phyloP scores from a whole-genome alignment of 2,888 invertebrate genomes.

The Silvanus unidentatus region DNA sequence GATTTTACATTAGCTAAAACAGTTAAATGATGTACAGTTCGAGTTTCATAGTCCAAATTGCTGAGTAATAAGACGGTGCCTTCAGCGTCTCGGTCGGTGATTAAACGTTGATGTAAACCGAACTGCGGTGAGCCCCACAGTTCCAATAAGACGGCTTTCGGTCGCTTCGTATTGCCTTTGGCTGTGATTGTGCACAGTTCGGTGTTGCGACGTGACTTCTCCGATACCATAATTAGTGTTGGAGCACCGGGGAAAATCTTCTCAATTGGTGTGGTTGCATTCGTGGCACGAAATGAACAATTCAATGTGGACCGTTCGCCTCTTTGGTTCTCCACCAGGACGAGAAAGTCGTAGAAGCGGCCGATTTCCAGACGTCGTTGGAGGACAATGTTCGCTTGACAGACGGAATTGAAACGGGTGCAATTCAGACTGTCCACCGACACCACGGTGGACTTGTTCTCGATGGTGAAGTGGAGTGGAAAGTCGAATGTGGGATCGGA shows the following conservation, averaged over 20 bases:
- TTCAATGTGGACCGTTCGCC: slow-evolving; percentile 49
- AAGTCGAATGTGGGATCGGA: slow-evolving; percentile 84
- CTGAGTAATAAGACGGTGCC: slow-evolving; percentile 73
- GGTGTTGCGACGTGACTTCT: slow-evolving; percentile 55
- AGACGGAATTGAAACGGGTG: slow-evolving; percentile 79
- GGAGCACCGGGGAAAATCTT: slow-evolving; percentile 74
- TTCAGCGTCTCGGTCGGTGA: slow-evolving; percentile 70
- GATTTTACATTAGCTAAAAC: slow-evolving; percentile 74
- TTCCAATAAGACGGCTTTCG: slow-evolving; percentile 76
- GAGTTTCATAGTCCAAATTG: slow-evolving; percentile 80
- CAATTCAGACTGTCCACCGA: slow-evolving; percentile 77
- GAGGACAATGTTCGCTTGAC: slow-evolving; percentile 81
- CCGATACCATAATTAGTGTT: slow-evolving; percentile 41
- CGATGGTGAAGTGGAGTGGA: slow-evolving; percentile 74
- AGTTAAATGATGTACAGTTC: slow-evolving; percentile 82
- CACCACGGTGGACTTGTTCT: slow-evolving; percentile 69
- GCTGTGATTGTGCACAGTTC: slow-evolving; percentile 78
- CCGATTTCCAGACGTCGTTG: slow-evolving; percentile 70
- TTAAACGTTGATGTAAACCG: slow-evolving; percentile 70
- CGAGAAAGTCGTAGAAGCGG: slow-evolving; percentile 77
- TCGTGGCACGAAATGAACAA: slow-evolving; percentile 72
- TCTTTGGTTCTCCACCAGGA: slow-evolving; percentile 61
- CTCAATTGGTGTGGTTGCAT: slow-evolving; percentile 77
- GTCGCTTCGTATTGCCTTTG: slow-evolving; percentile 69
- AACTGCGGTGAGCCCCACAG: slow-evolving; percentile 75